phyloP scores from a whole-genome alignment of 2,113 vertebrate genomes.

The Ursus arctos region DNA sequence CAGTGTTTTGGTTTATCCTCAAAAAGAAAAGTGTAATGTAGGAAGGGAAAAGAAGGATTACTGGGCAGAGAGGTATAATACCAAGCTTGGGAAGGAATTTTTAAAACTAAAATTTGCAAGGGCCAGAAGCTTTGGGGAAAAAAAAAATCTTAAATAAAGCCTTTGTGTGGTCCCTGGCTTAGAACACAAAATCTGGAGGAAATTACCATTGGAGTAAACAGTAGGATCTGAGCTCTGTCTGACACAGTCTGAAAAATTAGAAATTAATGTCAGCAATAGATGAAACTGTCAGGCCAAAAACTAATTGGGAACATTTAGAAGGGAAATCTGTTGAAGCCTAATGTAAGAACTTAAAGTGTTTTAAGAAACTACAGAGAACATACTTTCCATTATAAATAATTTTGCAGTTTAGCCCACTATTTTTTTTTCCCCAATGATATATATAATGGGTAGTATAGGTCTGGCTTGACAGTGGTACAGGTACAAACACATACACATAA shows the following conservation, averaged over 20 bases:
- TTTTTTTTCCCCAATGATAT: background rate
- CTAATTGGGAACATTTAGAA: background rate
- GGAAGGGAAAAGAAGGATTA: constrained; percentile 51
- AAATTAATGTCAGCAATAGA: background rate
- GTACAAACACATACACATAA: background rate
- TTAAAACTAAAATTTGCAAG: constrained; percentile 70
- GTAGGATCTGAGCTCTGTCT: constrained; percentile 6
- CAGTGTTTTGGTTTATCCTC: constrained; percentile 50
- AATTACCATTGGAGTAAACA: constrained; percentile 51
- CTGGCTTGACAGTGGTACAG: background rate
- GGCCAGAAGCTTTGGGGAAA: constrained; percentile 39
- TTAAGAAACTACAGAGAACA: background rate
- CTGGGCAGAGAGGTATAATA: constrained; percentile 46
- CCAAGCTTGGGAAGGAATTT: constrained; percentile 47
- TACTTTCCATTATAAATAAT: background rate
- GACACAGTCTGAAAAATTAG: constrained; percentile 13
- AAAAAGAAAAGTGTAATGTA: constrained; percentile 21
- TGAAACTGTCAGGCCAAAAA: background rate
- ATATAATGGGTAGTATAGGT: background rate
- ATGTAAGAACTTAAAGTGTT: background rate
- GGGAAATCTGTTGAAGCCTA: background rate
- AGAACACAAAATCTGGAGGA: constrained; percentile 62
- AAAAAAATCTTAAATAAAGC: constrained; percentile 50
- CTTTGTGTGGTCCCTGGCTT: constrained; percentile 63
- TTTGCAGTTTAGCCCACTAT: background rate